Base-by-base conservation (phyloP, 2,113 vertebrate species). In the Rhombomys opimus region DNA sequence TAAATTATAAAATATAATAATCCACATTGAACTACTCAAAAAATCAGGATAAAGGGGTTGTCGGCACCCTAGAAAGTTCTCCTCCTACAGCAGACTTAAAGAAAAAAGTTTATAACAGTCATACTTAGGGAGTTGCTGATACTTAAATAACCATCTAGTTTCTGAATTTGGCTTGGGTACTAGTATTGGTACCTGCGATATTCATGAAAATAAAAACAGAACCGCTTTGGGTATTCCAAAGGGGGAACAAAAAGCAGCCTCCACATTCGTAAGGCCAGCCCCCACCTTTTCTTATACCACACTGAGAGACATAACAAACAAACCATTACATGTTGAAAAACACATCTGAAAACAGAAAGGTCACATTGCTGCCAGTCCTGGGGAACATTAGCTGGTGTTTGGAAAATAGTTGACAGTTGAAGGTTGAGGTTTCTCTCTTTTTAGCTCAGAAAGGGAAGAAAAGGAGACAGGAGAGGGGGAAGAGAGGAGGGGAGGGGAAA, bases 321-420 rank as follows among this genome's bases (percentile, higher is more conserved):
- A 98, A 98, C 95, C 88, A 97, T 96, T 98, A 97, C 87, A 96
- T 54, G 87, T 91, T 96, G 72, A 92, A 95, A 98, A 98, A 95
- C 61, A 95, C 88, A 63, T 86, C 63, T 95, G 97, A 96, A 98
- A 98, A 98, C 96, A 96, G 89, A 82, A 81, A 94, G 97, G 96
- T 97, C 98, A 96, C 30, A 0, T 96, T 94, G 95, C 65, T 78
- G 89, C 97, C n/a, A 95, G 96, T 93, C 97, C 98, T 98, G 98
- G 97, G 91, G 95, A 98, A 93, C 91, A 72, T 98, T 99, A 98
- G 97, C 90, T 77, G 41, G 61, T 92, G 98, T 98, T 98, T 98
- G 98, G 98, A 97, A 98, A 98, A 96, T 77, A 96, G 94, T 80
- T 98, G 98, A 98, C 97, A 98, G 97, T 97, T 98, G 96, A 0